These are phyloP conservation scores for Scrobipalpa costella DNA, from an alignment of 2,888 invertebrate genomes.

Conservation along the genomic window DNA sequence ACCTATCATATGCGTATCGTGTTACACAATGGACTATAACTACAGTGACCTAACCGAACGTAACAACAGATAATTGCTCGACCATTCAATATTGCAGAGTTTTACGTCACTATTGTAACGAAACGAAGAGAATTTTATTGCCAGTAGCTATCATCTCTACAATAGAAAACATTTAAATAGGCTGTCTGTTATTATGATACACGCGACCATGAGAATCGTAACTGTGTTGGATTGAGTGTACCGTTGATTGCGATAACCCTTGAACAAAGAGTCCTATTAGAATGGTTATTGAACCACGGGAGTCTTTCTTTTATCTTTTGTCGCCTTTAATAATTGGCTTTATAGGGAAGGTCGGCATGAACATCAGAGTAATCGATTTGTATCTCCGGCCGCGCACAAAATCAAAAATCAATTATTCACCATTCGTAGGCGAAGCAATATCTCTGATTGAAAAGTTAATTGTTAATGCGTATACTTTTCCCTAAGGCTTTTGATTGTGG, in stretches of 20 bases:
- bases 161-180: constrained; percentile 10
- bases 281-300: constrained; percentile 10
- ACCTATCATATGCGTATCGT: constrained; percentile 26
- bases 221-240: constrained; percentile 12
- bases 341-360: constrained; percentile 4
- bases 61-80: constrained; percentile 22
- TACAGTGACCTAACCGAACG: constrained; percentile 30
- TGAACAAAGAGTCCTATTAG: constrained; percentile 16
- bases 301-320: constrained; percentile 11
- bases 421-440: constrained; percentile 21
- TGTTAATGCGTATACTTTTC: constrained; percentile 23
- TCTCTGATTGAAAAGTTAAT: constrained; percentile 30
- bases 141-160: constrained; percentile 7
- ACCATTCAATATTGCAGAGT: constrained; percentile 11
- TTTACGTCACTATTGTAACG: constrained; percentile 21
- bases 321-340: background rate
- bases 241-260: constrained; percentile 11
- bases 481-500: background rate
- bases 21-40: constrained; percentile 23
- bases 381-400: constrained; percentile 21
- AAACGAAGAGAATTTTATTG: background rate
- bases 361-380: constrained; percentile 25
- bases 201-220: constrained; percentile 16
- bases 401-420: constrained; percentile 7
- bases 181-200: background rate